Percentiles rank a stretch among this genome's conserved stretches.
Conservation (phyloP, 2,888 invertebrate genomes). For the Tachina grossa region DNA sequence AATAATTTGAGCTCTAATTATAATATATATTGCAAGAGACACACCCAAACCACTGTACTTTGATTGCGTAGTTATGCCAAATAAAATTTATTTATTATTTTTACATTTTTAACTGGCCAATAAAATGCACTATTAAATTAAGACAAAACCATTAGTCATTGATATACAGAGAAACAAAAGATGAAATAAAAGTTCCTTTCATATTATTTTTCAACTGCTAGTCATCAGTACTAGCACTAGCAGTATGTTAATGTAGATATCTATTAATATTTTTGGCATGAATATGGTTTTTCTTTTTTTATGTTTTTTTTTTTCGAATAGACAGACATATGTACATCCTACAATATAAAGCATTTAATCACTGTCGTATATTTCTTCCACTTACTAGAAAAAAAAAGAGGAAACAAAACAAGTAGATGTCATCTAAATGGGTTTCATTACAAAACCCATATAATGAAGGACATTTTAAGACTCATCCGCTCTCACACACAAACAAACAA, state of each 20-base stretch:
- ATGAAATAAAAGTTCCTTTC: background rate
- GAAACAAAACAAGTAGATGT: slow-evolving; percentile 38
- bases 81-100: background rate
- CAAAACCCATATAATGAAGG: slow-evolving; percentile 64
- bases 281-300: background rate
- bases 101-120: background rate
- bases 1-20: too few relatives aligned
- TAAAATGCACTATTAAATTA: background rate
- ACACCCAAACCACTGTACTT: background rate
- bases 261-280: background rate
- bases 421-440: slow-evolving; percentile 63
- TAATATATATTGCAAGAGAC: too few relatives aligned
- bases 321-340: background rate
- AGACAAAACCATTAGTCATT: background rate
- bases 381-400: background rate
- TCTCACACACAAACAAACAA: background rate
- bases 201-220: slow-evolving; percentile 2
- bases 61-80: background rate
- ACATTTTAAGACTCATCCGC: slow-evolving; percentile 39
- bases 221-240: background rate
- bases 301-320: background rate
- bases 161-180: background rate
- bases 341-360: slow-evolving; percentile 1
- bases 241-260: background rate
- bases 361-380: background rate